Conservation (phyloP, 2,888 invertebrate genomes). For the Patella pellucida region DNA sequence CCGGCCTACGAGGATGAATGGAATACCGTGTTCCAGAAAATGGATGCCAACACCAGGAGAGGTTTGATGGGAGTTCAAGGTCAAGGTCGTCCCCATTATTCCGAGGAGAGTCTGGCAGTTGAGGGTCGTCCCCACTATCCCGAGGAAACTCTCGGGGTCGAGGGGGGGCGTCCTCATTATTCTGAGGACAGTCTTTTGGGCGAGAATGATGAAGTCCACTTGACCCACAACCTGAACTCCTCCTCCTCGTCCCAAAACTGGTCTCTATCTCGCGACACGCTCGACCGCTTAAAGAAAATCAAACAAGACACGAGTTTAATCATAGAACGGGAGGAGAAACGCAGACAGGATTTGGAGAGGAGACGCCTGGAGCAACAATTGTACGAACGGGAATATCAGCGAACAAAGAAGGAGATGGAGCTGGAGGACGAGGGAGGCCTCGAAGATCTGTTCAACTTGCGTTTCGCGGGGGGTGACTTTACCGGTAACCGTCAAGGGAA, state of each 20-base stretch:
- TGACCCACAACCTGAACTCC: conserved; percentile 47
- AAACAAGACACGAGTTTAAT: conserved; percentile 57
- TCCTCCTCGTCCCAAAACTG: conserved; percentile 29
- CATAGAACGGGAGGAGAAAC: conserved; percentile 55
- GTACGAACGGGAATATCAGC: conserved; percentile 59
- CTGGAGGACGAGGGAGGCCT: conserved; percentile 59
- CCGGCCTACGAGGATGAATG: conserved; percentile 8
- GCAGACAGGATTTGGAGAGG: conserved; percentile 53
- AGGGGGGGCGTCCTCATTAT: conserved; percentile 40
- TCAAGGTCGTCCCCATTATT: conserved; percentile 45
- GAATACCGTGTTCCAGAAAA: not conserved
- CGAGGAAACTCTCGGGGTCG: conserved; percentile 55
- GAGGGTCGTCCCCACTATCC: conserved; percentile 47
- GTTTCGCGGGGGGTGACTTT: not conserved
- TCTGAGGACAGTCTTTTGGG: conserved; percentile 59
- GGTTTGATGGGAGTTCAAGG: conserved; percentile 39
- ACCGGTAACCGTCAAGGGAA: not conserved
- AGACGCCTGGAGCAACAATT: conserved; percentile 55
- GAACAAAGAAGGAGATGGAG: conserved; percentile 59
- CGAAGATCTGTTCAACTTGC: conserved; percentile 55
- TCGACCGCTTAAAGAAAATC: conserved; percentile 54
- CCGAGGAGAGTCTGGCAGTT: conserved; percentile 57
- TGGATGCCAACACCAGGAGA: not conserved
- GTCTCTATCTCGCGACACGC: conserved; percentile 51
- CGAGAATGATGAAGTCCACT: conserved; percentile 58